Base-by-base conservation (phyloP, 1,140 invertebrate species). In the Meteorus sp. region DNA sequence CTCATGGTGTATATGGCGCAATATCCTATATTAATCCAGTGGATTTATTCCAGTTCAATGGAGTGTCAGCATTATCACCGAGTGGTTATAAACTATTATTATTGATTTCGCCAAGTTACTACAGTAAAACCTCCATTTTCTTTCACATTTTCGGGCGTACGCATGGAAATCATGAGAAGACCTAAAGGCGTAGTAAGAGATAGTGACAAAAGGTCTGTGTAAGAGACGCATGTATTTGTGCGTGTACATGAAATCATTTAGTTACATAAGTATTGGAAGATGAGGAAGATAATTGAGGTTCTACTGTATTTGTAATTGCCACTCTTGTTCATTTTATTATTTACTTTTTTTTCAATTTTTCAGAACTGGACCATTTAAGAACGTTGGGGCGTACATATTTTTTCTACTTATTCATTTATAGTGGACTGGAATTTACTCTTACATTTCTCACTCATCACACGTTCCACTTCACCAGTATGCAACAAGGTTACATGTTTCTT, bases 401-500 rank as follows among this genome's bases (percentile, higher is more conserved):
- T 75, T 73, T 97, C 0, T 99, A 97, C 78, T 81, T 99, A 35
- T 97, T 99, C 71, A 83, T 99, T 19, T 99, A 98, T 74, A 98
- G 96, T 54, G 97, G 96, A 0, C 81, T 99, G 29, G 97, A 99
- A 79, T 99, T 98, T 73, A 99, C 97, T 1, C 81, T 99, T 23
- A 97, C 95, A 33, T 99, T 99, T 79, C 82, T 99, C 23, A 97
- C 94, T 43, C 95, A 98, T 82, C 88, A 95, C 65, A 86, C 90
- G 39, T 98, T 99, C 73, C 82, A 88, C 27, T 99, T 95, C 73
- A 89, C 88, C 25, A 93, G 94, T 23, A 94, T 96, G 88, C 90
- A 98, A 74, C 97, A 99, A 82, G 97, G 96, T 5, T 94, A 90
- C 84, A 98, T 99, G 93, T 99, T 98, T 77, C 86, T 98, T 64